Base-by-base conservation (phyloP, 2,888 invertebrate species). In the Drosophila robusta region DNA sequence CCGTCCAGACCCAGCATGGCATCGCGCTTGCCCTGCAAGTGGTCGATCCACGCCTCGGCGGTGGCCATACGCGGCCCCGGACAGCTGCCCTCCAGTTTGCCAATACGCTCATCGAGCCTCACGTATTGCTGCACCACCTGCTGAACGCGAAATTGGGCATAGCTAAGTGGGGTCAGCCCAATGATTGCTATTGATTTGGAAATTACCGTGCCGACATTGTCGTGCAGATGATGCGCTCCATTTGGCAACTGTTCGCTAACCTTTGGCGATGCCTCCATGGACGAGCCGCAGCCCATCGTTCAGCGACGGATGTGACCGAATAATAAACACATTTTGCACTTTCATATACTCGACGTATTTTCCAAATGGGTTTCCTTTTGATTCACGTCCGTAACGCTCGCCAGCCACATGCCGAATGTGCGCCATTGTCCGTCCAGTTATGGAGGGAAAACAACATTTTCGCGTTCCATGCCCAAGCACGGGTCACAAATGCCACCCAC, bases 41-140 rank as follows among this genome's bases (percentile, higher is more conserved):
- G 91, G 29, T 92, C 91, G 14, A 92, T 79, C 92, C 92, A 92
- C 4, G 92, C 91, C 42, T 92, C 92, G 34, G 85, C 88, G 3
- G 92, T 92, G 42, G 91, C 91, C 81, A 92, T 67, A 5, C 92
- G 86, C 7, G 92, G 91, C 8, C 92, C 92, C 0, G 92, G 91
- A 67, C 92, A 91, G 3, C 71, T 78, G 45, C 83, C 87, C 70
- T 92, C 92, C 63, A 91, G 22, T 55, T 89, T 89, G 62, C 89
- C 85, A 22, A 92, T 92, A 72, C 89, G 85, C 38, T 90, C 90
- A 57, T 92, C 92, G 12, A 92, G 65, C 1, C 89, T 88, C 34
- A 90, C 87, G 73, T 91, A 92, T 65, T 92, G 91, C 38, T 84
- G 78, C 22, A 91, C 88, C 45, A 91, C 73, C 44, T 80, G 80